A percentile compares a stretch with the other conserved stretches of the same genome.
Conservation (phyloP, 2,888 invertebrate genomes). For the Andrena minutula region DNA sequence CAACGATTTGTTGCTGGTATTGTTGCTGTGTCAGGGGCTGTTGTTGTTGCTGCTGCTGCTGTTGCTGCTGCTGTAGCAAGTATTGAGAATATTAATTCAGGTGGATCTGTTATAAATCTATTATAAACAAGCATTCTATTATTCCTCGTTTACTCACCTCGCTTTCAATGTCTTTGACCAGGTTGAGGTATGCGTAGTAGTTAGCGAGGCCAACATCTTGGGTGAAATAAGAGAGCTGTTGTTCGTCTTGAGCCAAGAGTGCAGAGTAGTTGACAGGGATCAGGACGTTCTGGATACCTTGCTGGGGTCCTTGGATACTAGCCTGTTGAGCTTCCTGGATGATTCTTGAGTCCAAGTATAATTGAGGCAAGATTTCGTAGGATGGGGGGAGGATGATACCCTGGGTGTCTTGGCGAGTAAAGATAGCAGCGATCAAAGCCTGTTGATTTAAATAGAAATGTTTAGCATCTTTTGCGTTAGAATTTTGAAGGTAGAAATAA, state of each 20-base stretch:
- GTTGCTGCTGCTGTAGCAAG: constrained; percentile 12
- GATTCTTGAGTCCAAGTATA: constrained; percentile 89
- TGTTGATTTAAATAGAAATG: constrained; percentile 80
- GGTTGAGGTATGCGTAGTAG: constrained; percentile 88
- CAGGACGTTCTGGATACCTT: constrained; percentile 84
- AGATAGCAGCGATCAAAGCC: constrained; percentile 87
- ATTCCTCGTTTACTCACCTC: constrained; percentile 31
- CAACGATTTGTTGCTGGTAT: constrained; percentile 44
- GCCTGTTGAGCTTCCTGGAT: constrained; percentile 88
- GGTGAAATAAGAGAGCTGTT: constrained; percentile 89
- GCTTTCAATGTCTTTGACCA: constrained; percentile 85
- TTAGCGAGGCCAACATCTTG: constrained; percentile 90
- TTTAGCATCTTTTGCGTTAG: neutral
- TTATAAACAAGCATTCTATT: neutral
- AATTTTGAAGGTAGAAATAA: neutral
- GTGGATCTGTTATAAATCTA: too few species aligned
- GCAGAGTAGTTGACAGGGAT: constrained; percentile 89
- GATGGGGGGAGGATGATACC: constrained; percentile 89
- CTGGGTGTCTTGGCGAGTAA: constrained; percentile 88
- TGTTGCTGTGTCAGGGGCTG: constrained; percentile 47
- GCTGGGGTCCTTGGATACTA: constrained; percentile 53
- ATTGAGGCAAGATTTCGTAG: constrained; percentile 91
- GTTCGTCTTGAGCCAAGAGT: constrained; percentile 85
- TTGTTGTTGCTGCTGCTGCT: constrained; percentile 32
- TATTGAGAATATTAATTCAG: neutral